Percentiles rank a stretch among this genome's conserved stretches.
phyloP scores from a whole-genome alignment of 2,888 invertebrate genomes.

The Fissipunctia ypsillon region DNA sequence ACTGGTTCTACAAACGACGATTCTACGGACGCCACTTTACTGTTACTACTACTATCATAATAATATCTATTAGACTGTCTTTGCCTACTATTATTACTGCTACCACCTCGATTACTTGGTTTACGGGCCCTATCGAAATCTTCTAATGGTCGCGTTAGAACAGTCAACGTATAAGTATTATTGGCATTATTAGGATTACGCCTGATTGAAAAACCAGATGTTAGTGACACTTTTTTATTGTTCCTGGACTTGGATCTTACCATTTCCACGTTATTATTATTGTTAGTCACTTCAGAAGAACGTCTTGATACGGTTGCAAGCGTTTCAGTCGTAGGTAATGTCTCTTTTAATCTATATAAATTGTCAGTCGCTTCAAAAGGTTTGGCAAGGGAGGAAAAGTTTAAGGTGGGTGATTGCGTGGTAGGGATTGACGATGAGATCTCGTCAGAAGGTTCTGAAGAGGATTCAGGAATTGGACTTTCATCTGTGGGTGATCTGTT shows the following conservation, averaged over 20 bases:
- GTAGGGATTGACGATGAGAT: slow-evolving; percentile 77
- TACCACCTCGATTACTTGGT: slow-evolving; percentile 47
- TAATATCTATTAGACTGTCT: slow-evolving; percentile 74
- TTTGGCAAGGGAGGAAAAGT: slow-evolving; percentile 87
- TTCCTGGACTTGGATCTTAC: slow-evolving; percentile 74
- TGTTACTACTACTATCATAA: slow-evolving; percentile 73
- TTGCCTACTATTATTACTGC: slow-evolving; percentile 62
- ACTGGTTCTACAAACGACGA: slow-evolving; percentile 57
- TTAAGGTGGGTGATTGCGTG: slow-evolving; percentile 77
- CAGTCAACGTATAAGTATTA: slow-evolving; percentile 86
- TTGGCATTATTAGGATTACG: slow-evolving; percentile 83
- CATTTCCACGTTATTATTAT: slow-evolving; percentile 77
- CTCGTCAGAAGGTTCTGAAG: slow-evolving; percentile 84
- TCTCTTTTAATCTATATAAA: slow-evolving; percentile 80
- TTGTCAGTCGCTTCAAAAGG: slow-evolving; percentile 89
- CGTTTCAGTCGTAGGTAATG: slow-evolving; percentile 80
- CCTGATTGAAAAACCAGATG: slow-evolving; percentile 88
- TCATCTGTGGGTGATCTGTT: slow-evolving; percentile 90
- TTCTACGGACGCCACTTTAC: slow-evolving; percentile 68
- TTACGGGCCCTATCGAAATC: slow-evolving; percentile 72
- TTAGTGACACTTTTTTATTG: slow-evolving; percentile 85
- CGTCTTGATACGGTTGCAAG: slow-evolving; percentile 74
- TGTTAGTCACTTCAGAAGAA: slow-evolving; percentile 80
- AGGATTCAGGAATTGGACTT: slow-evolving; percentile 84
- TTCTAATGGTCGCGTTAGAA: slow-evolving; percentile 83